phyloP scores from a whole-genome alignment of 2,113 vertebrate species.

The Chaenogobius annularis region DNA sequence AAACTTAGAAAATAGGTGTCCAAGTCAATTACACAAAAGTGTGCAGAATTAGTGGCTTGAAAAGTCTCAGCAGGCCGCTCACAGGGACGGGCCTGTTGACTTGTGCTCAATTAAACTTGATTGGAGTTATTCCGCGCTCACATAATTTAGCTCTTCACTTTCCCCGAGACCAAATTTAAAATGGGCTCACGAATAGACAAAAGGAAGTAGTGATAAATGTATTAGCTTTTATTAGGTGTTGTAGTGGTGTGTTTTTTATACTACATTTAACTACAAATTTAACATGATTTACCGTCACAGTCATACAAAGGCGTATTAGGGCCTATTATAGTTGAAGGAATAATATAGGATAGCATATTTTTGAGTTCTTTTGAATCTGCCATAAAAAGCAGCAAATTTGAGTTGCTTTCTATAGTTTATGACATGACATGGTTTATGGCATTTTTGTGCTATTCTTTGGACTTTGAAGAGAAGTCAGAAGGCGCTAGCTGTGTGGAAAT shows the following conservation, averaged over 20 bases:
- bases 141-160: constrained; percentile 34
- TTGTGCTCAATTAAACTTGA: constrained; percentile 56
- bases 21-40: constrained; percentile 52
- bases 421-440: too few relatives aligned
- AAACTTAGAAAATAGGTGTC: constrained; percentile 50
- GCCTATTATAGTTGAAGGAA: too few relatives aligned
- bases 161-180: constrained; percentile 5
- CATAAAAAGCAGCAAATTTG: too few relatives aligned
- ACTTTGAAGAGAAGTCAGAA: too few relatives aligned
- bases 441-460: too few relatives aligned
- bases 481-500: too few relatives aligned
- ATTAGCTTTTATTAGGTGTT: not conserved
- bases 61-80: constrained; percentile 4
- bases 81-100: constrained; percentile 18
- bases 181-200: constrained; percentile 10
- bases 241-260: not conserved
- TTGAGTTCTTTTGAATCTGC: too few relatives aligned
- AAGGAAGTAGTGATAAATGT: not conserved
- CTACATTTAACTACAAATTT: too few relatives aligned
- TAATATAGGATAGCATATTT: too few relatives aligned
- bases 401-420: too few relatives aligned
- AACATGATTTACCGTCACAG: not conserved
- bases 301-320: not conserved
- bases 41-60: constrained; percentile 37
- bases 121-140: constrained; percentile 33